Evolutionary conservation across 2,797 vertebrate genomes (phyloP).

Genomic region (Xiphophorus birchmanni): DNA sequence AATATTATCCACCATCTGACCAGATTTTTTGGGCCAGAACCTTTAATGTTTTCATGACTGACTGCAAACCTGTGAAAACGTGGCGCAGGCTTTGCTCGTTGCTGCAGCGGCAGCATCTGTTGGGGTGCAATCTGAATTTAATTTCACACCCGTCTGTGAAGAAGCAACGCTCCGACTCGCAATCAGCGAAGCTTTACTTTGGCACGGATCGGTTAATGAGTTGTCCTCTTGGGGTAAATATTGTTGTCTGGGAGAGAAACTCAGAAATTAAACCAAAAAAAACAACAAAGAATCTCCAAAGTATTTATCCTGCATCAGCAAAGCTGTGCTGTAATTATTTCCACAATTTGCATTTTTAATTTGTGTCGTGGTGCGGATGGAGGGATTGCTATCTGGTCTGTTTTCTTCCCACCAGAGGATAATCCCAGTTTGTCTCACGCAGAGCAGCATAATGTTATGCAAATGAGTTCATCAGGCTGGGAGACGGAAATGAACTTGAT

Average conservation of each 20-base stretch:
- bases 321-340: conserved; percentile 57
- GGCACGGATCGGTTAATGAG: conserved; percentile 50
- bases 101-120: conserved; percentile 31
- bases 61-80: neutral
- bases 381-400: conserved; percentile 35
- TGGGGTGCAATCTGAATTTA: conserved; percentile 40
- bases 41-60: too few relatives aligned
- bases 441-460: conserved; percentile 66
- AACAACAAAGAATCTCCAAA: neutral
- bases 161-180: conserved; percentile 23
- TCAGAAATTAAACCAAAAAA: conserved; percentile 14
- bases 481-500: conserved; percentile 27
- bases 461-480: conserved; percentile 64
- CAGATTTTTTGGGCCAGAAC: neutral
- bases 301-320: conserved; percentile 33
- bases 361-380: conserved; percentile 34
- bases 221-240: conserved; percentile 40
- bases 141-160: conserved; percentile 47
- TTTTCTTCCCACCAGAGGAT: conserved; percentile 19
- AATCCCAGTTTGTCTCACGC: conserved; percentile 39
- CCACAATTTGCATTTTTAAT: conserved; percentile 69
- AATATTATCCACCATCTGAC: neutral
- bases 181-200: conserved; percentile 50
- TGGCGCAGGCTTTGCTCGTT: neutral
- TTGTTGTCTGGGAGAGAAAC: conserved; percentile 15